Evolutionary conservation across 2,113 vertebrate genomes (phyloP).

Genomic region (Hipposideros armiger): DNA sequence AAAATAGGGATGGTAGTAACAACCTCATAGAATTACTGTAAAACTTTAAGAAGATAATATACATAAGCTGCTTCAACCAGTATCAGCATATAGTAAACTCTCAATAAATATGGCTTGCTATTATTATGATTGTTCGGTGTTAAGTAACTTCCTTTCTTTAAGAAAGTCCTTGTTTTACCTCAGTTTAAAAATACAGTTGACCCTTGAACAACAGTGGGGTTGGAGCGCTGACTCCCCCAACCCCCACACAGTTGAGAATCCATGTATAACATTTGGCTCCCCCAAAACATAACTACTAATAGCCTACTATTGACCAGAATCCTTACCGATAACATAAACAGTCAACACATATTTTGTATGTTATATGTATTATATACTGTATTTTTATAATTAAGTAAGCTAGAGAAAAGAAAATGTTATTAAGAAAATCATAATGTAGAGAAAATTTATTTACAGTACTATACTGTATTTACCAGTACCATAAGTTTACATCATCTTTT

Average conservation of each 20-base stretch:
- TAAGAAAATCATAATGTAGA: neutral
- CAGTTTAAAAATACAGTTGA: neutral
- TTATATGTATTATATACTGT: neutral
- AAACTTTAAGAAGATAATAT: neutral
- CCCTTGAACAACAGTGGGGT: neutral
- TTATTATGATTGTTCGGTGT: neutral
- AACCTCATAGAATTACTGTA: neutral
- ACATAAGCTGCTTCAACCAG: neutral
- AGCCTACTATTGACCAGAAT: neutral
- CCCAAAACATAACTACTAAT: neutral
- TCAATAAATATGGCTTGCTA: neutral
- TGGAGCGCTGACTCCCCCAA: neutral
- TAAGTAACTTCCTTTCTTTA: neutral
- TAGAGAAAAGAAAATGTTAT: neutral
- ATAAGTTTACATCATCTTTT: neutral
- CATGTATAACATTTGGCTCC: neutral
- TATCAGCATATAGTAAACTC: neutral
- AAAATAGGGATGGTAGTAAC: neutral
- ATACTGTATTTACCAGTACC: neutral
- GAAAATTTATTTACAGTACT: neutral
- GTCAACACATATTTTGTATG: neutral
- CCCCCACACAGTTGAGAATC: neutral
- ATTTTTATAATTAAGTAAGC: neutral
- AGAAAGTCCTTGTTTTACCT: neutral
- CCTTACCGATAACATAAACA: neutral